Base-by-base conservation (phyloP, 1,140 invertebrate species). In the Drosophila sechellia region DNA sequence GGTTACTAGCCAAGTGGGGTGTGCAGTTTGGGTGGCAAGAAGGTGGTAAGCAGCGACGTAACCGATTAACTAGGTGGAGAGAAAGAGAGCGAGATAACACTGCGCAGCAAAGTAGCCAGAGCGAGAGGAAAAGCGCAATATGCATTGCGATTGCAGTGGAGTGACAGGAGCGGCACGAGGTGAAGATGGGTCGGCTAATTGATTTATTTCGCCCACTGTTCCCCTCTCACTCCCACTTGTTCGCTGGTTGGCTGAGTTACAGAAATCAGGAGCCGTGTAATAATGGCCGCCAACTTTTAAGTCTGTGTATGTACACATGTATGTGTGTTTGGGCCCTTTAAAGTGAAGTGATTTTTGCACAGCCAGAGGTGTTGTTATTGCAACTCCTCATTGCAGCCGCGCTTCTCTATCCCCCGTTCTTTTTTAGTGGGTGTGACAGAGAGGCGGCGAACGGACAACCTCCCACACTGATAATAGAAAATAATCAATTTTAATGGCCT, bases 401-500 rank as follows among this genome's bases (percentile, higher is more conserved):
- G 15, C 31, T 40, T 40, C n/a, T 22, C 10, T 11, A n/a, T 34
- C 12, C 40, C 35, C 27, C 13, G 11, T 13, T 34, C 11, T 20
- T 12, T 6, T 22, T 13, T 31, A 45, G 15, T 37, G 63, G 65
- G 48, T 35, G 65, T 39, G 42, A 12, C 49, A 49, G 34, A 49
- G 48, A 13, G 39, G 50, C 34, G 61, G 34, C 49, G 12, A 42
- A 17, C 35, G 34, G 54, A 20, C 37, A 49, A 45, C 63, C 46
- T 54, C 77, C 79, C 71, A 56, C 43, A 31, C 55, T 27, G 59
- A 77, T 86, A 77, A 79, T 84, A 46, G 13, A 81, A 85, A 74
- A 85, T 84, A 85, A 85, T 85, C 81, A 77, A 85, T 85, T 85
- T 85, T 85, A 85, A 85, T 85, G 63, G 77, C 17, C 81, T 80